These are phyloP conservation scores for Timema podura DNA, from an alignment of 2,888 invertebrate genomes.

Conservation along the genomic window DNA sequence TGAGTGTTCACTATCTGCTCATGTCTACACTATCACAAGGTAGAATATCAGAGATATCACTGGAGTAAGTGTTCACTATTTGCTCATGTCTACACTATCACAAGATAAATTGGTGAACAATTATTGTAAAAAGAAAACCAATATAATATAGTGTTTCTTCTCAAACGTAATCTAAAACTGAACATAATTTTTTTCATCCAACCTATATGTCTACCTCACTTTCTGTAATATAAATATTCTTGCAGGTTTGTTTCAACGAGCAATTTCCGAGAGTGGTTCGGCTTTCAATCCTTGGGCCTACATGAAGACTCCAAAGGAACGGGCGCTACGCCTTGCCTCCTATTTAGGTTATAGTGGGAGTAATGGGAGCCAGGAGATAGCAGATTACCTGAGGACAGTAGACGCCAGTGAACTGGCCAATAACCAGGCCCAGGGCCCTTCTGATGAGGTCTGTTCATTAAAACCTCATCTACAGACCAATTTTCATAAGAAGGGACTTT, in stretches of 20 bases:
- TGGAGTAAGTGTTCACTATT: too few relatives aligned
- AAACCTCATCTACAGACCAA: too few relatives aligned
- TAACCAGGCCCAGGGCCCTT: background rate
- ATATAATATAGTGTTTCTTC: too few relatives aligned
- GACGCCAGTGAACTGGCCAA: background rate
- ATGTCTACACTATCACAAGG: background rate
- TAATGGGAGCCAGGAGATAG: constrained; percentile 1
- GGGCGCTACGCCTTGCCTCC: background rate
- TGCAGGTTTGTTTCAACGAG: constrained; percentile 6
- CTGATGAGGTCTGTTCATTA: background rate
- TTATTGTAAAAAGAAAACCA: too few relatives aligned
- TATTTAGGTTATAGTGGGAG: background rate
- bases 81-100: too few relatives aligned
- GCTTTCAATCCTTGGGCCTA: constrained; percentile 12
- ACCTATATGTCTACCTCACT: too few relatives aligned
- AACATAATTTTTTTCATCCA: too few relatives aligned
- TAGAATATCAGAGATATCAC: too few relatives aligned
- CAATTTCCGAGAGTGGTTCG: background rate
- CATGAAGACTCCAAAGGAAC: background rate
- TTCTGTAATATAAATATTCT: too few relatives aligned
- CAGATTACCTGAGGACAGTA: background rate
- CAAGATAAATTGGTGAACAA: too few relatives aligned
- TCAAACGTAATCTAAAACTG: too few relatives aligned
- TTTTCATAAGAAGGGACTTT: too few relatives aligned
- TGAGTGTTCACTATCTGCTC: background rate